Percentiles rank a stretch among this genome's conserved stretches.
Evolutionary conservation across 2,113 vertebrate genomes (phyloP).

Genomic region (Taurulus bubalis): DNA sequence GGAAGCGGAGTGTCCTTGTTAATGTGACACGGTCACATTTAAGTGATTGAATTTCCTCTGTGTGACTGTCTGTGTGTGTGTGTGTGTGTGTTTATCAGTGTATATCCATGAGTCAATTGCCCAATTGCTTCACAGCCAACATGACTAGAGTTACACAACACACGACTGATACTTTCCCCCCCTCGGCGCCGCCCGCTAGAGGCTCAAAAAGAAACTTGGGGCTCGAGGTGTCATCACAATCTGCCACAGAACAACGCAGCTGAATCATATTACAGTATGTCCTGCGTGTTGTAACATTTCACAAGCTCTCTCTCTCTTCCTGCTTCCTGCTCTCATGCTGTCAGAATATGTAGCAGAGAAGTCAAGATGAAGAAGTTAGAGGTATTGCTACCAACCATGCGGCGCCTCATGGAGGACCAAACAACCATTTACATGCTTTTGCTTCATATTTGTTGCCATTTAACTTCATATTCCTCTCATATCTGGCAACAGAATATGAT

Average conservation of each 20-base stretch:
- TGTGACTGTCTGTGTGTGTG: slow-evolving; percentile 42
- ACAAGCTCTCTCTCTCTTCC: slow-evolving; percentile 18
- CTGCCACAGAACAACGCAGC: slow-evolving; percentile 6
- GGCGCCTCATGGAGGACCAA: background rate
- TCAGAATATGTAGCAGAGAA: slow-evolving; percentile 2
- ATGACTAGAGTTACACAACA: slow-evolving; percentile 60
- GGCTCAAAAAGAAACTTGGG: slow-evolving; percentile 29
- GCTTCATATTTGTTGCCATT: background rate
- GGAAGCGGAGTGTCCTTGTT: slow-evolving; percentile 75
- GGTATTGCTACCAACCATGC: background rate
- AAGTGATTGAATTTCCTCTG: slow-evolving; percentile 75
- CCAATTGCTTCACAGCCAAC: slow-evolving; percentile 59
- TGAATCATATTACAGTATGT: slow-evolving; percentile 18
- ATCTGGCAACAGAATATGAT: background rate
- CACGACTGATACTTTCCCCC: slow-evolving; percentile 37
- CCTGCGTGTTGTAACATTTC: slow-evolving; percentile 32
- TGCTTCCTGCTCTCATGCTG: slow-evolving; percentile 32
- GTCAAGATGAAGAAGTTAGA: background rate
- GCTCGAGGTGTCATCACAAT: slow-evolving; percentile 33
- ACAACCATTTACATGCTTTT: background rate
- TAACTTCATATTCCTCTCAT: background rate
- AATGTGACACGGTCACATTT: slow-evolving; percentile 75
- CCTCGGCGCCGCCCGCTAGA: background rate
- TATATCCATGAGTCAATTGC: slow-evolving; percentile 62
- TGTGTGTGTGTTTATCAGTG: slow-evolving; percentile 23